A percentile compares a stretch with the other conserved stretches of the same genome.
Evolutionary conservation across 2,113 vertebrate genomes (phyloP).

Genomic region (Antechinus stuartii): DNA sequence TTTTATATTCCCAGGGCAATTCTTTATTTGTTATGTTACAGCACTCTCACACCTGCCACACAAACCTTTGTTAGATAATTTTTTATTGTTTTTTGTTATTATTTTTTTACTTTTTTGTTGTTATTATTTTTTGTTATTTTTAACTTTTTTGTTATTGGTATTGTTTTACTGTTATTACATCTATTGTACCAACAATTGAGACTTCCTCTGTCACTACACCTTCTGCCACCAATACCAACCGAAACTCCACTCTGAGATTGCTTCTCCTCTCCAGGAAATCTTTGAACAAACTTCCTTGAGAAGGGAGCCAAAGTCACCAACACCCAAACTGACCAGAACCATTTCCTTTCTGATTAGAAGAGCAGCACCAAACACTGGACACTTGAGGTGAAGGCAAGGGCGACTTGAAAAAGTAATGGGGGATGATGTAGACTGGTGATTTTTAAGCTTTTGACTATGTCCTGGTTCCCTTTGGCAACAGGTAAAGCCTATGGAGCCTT

Average conservation of each 20-base stretch:
- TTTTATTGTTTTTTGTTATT: too few relatives aligned
- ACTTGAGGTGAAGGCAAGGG: not conserved
- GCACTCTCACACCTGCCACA: not conserved
- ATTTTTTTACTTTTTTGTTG: too few relatives aligned
- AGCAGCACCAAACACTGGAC: not conserved
- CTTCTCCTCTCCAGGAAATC: not conserved
- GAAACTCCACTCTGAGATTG: constrained; percentile 8
- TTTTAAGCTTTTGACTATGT: not conserved
- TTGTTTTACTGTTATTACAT: not conserved
- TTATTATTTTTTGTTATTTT: too few relatives aligned
- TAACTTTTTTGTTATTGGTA: too few relatives aligned
- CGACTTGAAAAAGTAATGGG: not conserved
- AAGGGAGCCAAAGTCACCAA: constrained; percentile 18
- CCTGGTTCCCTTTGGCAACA: not conserved
- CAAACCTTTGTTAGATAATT: not conserved
- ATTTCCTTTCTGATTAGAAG: not conserved
- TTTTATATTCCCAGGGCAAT: not conserved
- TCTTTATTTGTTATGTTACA: not conserved
- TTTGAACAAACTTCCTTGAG: constrained; percentile 2
- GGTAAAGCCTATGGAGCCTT: not conserved
- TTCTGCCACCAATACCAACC: not conserved
- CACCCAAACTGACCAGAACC: constrained; percentile 23
- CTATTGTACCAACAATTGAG: not conserved
- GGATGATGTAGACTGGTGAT: not conserved
- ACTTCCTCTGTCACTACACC: not conserved